phyloP scores from a whole-genome alignment of 2,888 invertebrate species.

The Zhuqinia jingwanae region DNA sequence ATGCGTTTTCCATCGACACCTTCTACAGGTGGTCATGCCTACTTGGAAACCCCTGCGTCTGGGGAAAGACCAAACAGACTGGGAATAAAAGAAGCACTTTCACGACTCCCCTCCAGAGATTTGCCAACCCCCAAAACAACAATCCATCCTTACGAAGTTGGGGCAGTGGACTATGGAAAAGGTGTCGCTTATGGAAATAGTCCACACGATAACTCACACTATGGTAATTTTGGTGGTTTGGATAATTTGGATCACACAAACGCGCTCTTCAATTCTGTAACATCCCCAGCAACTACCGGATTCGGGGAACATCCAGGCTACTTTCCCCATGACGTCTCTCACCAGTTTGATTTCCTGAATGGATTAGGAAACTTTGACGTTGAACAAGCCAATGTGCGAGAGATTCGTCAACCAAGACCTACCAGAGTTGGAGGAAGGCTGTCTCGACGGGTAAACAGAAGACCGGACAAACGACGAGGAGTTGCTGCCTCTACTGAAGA shows the following conservation, averaged over 20 bases:
- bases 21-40: conserved; percentile 71
- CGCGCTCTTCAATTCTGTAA: conserved; percentile 23
- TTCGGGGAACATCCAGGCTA: conserved; percentile 15
- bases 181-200: conserved; percentile 73
- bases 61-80: conserved; percentile 72
- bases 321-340: conserved; percentile 19
- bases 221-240: conserved; percentile 15
- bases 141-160: conserved; percentile 78
- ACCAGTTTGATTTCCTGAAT: conserved; percentile 55
- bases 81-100: conserved; percentile 75
- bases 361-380: conserved; percentile 56
- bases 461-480: conserved; percentile 56
- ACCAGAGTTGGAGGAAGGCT: conserved; percentile 1
- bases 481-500: conserved; percentile 25
- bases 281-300: background rate
- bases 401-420: conserved; percentile 54
- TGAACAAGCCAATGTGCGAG: conserved; percentile 63
- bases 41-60: conserved; percentile 71
- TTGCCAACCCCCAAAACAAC: conserved; percentile 68
- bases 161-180: conserved; percentile 76
- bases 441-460: conserved; percentile 22
- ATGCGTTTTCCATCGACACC: conserved; percentile 56
- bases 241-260: conserved; percentile 45
- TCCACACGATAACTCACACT: conserved; percentile 31
- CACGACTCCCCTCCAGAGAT: conserved; percentile 66